A percentile compares a stretch with the other conserved stretches of the same genome.
Evolutionary conservation across 2,113 vertebrate genomes (phyloP).

Genomic region (Meleagris gallopavo): DNA sequence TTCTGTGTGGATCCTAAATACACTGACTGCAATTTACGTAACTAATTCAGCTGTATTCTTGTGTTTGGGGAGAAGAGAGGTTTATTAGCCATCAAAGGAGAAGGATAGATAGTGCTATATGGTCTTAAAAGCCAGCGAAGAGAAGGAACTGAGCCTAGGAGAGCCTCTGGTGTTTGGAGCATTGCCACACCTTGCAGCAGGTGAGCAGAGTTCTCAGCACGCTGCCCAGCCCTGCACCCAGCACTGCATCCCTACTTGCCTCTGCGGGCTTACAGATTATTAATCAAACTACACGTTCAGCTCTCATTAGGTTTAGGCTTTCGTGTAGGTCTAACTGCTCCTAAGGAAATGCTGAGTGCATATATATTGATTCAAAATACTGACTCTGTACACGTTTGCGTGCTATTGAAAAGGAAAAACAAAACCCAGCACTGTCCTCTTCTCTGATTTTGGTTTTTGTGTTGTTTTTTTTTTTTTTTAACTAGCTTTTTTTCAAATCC

Average conservation of each 20-base stretch:
- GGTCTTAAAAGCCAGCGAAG: not conserved
- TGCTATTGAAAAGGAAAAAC: not conserved
- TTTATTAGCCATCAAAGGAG: not conserved
- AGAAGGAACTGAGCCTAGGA: not conserved
- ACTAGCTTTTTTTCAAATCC: not conserved
- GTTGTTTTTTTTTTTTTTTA: not conserved
- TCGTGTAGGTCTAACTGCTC: not conserved
- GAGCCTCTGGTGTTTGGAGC: not conserved
- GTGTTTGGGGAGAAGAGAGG: not conserved
- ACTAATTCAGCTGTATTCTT: not conserved
- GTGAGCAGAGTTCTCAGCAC: fast-evolving
- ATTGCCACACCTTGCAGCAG: fast-evolving
- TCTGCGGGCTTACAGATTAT: not conserved
- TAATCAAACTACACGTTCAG: fast-evolving
- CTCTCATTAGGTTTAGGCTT: not conserved
- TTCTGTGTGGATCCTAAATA: not conserved
- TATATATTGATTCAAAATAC: not conserved
- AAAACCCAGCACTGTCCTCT: not conserved
- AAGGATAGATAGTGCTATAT: not conserved
- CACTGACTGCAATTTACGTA: not conserved
- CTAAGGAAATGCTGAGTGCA: not conserved
- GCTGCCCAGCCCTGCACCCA: fast-evolving
- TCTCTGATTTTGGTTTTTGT: not conserved
- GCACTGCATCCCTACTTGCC: not conserved
- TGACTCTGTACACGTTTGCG: constrained; percentile 6